Evolutionary conservation across 2,888 invertebrate genomes (phyloP), one percentile per base, ranked within the genome.

Genomic region (Lumbricus terrestris): DNA sequence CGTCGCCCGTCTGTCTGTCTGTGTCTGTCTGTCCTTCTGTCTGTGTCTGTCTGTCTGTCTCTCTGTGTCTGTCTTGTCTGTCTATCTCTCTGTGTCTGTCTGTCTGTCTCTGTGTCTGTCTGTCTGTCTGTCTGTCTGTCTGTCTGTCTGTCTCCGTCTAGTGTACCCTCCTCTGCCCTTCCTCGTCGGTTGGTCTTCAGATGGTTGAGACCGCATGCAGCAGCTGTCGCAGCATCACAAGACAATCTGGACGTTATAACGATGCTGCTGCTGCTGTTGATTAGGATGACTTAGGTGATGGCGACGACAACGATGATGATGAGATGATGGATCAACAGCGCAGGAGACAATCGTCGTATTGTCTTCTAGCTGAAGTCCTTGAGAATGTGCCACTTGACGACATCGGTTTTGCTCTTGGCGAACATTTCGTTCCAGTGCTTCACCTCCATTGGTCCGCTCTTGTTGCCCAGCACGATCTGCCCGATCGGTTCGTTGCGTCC

Each of bases 401-500:
- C 97, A 93, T 97, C 98, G 96, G 98, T 98, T 93, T 98, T 96
- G 37, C 98, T 98, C 95, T 98, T 98, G 92, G 98, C 97, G 93
- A 98, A 98, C 98, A 98, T 98, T 95, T 98, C 98, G 94, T 98
- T 98, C 98, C 98, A 98, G 95, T 98, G 98, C 95, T 98, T 98
- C 82, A 98, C 98, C 95, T 98, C 98, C 90, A 97, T 97, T 34
- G 98, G 98, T 1, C 98, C 98, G 90, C 98, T 98, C n/a, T 96
- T 96, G 92, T 93, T 93, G 89, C 94, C 94, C 92, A 94, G 93
- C 90, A 94, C 91, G 34, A 94, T 92, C 96, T 96, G 95, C 97
- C 98, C 98, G 94, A 98, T 98, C 93, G 98, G 96, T 93, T 98
- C 96, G 95, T 98, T 98, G 94, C 98, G 96, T 89, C 98, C 98